Evolutionary conservation across 2,888 invertebrate species (phyloP).

Genomic region (Aradus depressus): DNA sequence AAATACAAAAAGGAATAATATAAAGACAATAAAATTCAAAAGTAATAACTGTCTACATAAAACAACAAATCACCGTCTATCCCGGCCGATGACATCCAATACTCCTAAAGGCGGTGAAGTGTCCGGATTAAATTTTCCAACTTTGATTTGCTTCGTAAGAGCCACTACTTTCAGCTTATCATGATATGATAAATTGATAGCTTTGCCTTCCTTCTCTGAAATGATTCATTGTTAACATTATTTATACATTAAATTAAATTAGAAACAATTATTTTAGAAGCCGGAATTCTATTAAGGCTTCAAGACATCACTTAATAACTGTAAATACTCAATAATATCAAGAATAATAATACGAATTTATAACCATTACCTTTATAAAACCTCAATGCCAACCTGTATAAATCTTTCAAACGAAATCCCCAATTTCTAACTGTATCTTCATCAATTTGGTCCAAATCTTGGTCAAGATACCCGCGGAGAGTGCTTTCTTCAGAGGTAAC

Average conservation of each 20-base stretch:
- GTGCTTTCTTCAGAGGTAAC: conserved; percentile 19
- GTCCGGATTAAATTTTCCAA: conserved; percentile 67
- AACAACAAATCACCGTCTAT: conserved; percentile 50
- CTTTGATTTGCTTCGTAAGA: conserved; percentile 78
- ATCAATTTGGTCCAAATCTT: conserved; percentile 22
- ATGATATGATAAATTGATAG: conserved; percentile 84
- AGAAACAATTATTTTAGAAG: not conserved
- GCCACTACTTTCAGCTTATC: conserved; percentile 86
- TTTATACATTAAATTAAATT: not conserved
- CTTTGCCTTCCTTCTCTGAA: conserved; percentile 94
- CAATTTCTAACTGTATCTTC: conserved; percentile 41
- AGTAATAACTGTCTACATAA: not conserved
- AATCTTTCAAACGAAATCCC: conserved; percentile 60
- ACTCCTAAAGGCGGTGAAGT: conserved; percentile 71
- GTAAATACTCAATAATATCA: not conserved
- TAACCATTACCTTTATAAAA: conserved; percentile 79
- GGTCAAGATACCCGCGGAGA: conserved; percentile 16
- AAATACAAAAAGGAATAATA: not conserved
- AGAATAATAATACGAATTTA: not conserved
- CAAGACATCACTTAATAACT: not conserved
- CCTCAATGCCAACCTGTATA: conserved; percentile 76
- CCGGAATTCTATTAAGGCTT: not conserved
- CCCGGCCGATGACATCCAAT: conserved; percentile 88
- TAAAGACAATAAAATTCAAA: not conserved
- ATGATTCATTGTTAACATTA: not conserved